Evolutionary conservation across 2,797 vertebrate species (phyloP).

Genomic region (Protonibea diacanthus): DNA sequence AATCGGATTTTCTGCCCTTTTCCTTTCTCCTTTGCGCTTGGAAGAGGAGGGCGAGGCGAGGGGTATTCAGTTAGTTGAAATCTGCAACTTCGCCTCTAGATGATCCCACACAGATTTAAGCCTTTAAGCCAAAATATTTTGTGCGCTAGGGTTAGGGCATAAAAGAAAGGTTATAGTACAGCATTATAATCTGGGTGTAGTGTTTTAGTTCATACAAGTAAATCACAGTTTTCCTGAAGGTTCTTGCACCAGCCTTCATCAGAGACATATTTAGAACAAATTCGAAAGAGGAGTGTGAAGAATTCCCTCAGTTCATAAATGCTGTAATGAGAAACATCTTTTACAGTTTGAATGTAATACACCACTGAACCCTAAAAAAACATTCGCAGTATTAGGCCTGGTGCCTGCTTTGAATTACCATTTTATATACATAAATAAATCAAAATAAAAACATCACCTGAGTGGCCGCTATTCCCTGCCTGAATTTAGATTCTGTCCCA

Average conservation of each 20-base stretch:
- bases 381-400: neutral
- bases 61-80: no score
- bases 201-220: neutral
- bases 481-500: slow-evolving; percentile 14
- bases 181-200: neutral
- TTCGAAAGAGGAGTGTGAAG: neutral
- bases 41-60: neutral
- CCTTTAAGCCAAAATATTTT: no score
- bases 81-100: no score
- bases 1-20: no score
- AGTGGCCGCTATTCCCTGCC: neutral
- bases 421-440: slow-evolving; percentile 7
- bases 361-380: neutral
- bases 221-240: neutral
- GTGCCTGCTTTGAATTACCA: neutral
- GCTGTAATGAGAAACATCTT: neutral
- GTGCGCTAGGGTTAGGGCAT: no score
- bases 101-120: no score
- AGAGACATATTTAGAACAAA: neutral
- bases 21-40: neutral
- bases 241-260: neutral
- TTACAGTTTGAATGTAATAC: neutral
- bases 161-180: no score
- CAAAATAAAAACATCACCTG: slow-evolving; percentile 11
- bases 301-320: neutral